Percentiles rank a stretch among this genome's conserved stretches.
These are phyloP conservation scores for Galerucella nymphaeae DNA, from an alignment of 2,888 invertebrate species.

Conservation along the genomic window DNA sequence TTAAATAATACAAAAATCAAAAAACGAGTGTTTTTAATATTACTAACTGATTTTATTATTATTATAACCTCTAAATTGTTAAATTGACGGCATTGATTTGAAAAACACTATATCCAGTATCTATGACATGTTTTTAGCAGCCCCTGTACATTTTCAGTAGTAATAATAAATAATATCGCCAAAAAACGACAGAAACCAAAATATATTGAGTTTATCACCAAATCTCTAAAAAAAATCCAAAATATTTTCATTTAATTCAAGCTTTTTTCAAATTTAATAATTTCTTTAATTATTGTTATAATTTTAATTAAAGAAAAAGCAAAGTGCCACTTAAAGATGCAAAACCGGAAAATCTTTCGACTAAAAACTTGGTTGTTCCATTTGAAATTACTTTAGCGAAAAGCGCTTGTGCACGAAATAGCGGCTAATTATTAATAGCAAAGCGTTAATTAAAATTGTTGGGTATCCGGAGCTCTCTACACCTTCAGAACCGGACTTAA, in stretches of 20 bases:
- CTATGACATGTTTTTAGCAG: no score
- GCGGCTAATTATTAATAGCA: conserved; percentile 55
- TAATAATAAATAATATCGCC: no score
- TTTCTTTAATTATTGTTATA: conserved; percentile 28
- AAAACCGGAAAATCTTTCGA: conserved; percentile 34
- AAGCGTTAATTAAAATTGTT: conserved; percentile 55
- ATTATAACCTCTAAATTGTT: no score
- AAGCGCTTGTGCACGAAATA: conserved; percentile 40
- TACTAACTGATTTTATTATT: no score
- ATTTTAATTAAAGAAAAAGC: conserved; percentile 24
- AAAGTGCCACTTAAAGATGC: conserved; percentile 11
- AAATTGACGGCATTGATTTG: no score
- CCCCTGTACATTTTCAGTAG: no score
- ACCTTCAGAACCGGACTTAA: conserved; percentile 13
- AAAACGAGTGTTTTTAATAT: no score
- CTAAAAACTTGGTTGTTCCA: conserved; percentile 38
- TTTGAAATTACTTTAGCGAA: conserved; percentile 41
- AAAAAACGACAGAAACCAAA: no score
- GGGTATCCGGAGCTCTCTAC: conserved; percentile 35
- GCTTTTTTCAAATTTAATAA: conserved; percentile 18
- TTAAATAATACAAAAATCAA: no score
- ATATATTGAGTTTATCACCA: no score
- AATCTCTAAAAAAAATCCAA: neutral
- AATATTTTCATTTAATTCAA: neutral
- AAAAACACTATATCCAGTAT: no score